phyloP scores from a whole-genome alignment of 2,113 vertebrate species.

The Nerophis lumbriciformis region DNA sequence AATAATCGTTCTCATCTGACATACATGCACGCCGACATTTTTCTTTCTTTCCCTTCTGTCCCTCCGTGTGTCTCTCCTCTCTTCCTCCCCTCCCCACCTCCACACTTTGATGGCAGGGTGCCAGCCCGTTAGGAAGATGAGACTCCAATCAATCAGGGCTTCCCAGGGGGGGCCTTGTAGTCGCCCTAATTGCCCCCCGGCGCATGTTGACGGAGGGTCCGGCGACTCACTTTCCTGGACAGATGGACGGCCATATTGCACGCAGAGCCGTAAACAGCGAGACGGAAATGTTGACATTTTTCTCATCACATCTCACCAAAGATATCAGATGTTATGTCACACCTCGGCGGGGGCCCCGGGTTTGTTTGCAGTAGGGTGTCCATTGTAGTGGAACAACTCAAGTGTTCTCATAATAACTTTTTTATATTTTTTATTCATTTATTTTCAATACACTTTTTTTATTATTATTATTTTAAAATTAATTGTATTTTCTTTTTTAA shows the following conservation, averaged over 20 bases:
- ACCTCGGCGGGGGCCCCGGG: background rate
- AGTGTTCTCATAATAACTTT: no score
- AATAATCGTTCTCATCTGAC: conserved; percentile 68
- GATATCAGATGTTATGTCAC: conserved; percentile 2
- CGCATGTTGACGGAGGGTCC: conserved; percentile 67
- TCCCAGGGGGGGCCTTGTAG: conserved; percentile 57
- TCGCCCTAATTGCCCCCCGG: conserved; percentile 69
- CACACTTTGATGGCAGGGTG: conserved; percentile 61
- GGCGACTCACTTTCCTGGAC: conserved; percentile 58
- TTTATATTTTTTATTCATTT: no score
- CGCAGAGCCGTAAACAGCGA: conserved; percentile 1
- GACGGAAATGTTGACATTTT: conserved; percentile 7
- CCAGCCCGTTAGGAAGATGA: conserved; percentile 80
- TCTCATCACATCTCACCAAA: conserved; percentile 3
- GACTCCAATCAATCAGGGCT: conserved; percentile 77
- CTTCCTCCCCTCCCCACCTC: conserved; percentile 43
- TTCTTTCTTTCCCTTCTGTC: conserved; percentile 43
- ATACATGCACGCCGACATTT: conserved; percentile 46
- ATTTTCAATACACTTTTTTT: no score
- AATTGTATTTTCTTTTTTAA: no score
- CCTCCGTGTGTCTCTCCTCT: conserved; percentile 13
- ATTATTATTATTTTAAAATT: no score
- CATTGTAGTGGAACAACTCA: background rate
- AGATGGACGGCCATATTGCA: conserved; percentile 66
- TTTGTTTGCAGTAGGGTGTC: no score